phyloP scores from a whole-genome alignment of 2,113 vertebrate species.

The Chelonoidis abingdonii region DNA sequence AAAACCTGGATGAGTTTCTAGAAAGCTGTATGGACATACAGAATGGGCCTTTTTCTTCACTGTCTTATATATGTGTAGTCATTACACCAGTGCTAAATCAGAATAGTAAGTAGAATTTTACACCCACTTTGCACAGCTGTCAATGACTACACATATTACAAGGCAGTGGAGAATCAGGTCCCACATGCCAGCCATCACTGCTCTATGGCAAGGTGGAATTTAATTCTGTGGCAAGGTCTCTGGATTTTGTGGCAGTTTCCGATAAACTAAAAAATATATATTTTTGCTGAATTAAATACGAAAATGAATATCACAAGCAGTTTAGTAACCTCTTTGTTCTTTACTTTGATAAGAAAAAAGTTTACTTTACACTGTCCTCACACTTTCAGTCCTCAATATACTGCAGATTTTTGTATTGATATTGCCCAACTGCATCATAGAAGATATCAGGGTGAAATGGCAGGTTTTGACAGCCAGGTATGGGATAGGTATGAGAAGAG shows the following conservation, averaged over 20 bases:
- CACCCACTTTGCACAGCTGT: neutral
- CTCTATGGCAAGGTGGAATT: neutral
- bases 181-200: neutral
- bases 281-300: neutral
- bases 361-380: neutral
- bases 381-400: neutral
- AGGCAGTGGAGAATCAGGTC: accelerated
- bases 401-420: neutral
- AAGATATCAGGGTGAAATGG: neutral
- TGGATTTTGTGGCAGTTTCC: neutral
- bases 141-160: neutral
- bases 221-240: neutral
- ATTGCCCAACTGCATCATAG: neutral
- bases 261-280: neutral
- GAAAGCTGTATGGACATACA: neutral
- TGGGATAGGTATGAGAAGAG: neutral
- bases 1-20: neutral
- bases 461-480: neutral
- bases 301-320: neutral
- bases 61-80: neutral
- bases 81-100: neutral
- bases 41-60: neutral
- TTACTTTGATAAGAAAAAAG: neutral
- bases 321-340: neutral
- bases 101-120: neutral